These are phyloP conservation scores for Agrenia bidenticulata DNA, from an alignment of 2,888 invertebrate species.

Conservation along the genomic window DNA sequence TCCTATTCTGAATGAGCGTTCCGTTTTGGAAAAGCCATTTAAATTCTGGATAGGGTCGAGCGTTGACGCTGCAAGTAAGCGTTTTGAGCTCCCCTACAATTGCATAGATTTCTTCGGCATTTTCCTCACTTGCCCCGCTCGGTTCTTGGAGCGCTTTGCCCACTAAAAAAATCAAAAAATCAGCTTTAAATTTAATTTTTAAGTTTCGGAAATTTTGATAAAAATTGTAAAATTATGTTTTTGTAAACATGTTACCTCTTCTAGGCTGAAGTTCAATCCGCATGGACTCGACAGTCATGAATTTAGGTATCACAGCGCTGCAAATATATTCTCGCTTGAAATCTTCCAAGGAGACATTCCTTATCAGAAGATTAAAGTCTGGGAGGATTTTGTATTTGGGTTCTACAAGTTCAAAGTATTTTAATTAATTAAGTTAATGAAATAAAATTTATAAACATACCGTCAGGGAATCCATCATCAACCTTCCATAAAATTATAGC, in stretches of 20 bases:
- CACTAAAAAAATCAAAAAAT: too few species aligned
- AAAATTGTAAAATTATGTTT: too few species aligned
- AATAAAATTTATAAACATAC: not conserved
- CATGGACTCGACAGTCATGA: constrained; percentile 6
- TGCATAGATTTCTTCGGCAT: not conserved
- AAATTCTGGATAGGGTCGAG: constrained; percentile 14
- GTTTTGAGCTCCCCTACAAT: constrained; percentile 8
- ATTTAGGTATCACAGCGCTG: not conserved
- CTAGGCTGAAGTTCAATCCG: not conserved
- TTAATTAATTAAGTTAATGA: too few species aligned
- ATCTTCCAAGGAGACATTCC: constrained; percentile 8
- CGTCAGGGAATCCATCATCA: constrained; percentile 1
- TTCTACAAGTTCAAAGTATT: not conserved
- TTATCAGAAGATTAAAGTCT: constrained; percentile 10
- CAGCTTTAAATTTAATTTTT: too few species aligned
- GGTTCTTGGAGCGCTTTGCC: too few species aligned
- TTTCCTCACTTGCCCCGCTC: too few species aligned
- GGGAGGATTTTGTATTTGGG: constrained; percentile 11
- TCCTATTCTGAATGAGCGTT: constrained; percentile 14
- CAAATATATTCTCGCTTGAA: constrained; percentile 18
- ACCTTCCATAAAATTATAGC: constrained; percentile 9
- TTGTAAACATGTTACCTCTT: too few species aligned
- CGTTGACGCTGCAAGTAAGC: constrained; percentile 10
- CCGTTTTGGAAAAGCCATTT: constrained; percentile 14
- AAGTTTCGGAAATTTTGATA: too few species aligned